Evolutionary conservation across 2,797 vertebrate species (phyloP).

Genomic region (Novumbra hubbsi): DNA sequence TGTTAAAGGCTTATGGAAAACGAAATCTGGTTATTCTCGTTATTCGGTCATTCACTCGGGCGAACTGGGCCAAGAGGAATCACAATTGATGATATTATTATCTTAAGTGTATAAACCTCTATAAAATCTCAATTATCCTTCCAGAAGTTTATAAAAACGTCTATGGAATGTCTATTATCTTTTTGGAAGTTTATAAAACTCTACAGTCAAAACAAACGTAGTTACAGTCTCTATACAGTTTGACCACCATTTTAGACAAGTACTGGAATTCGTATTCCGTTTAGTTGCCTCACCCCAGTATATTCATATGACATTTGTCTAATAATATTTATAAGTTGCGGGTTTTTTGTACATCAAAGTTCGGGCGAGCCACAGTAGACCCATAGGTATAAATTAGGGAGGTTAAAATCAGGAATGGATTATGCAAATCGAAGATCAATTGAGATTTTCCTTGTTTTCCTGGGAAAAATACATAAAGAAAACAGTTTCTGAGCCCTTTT

Average conservation of each 20-base stretch:
- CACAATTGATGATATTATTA: neutral
- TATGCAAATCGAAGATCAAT: constrained; percentile 74
- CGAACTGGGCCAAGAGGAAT: neutral
- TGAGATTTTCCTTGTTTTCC: constrained; percentile 54
- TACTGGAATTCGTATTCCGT: neutral
- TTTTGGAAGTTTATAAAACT: too few species aligned
- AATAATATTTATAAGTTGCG: constrained; percentile 45
- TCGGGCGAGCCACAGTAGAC: constrained; percentile 54
- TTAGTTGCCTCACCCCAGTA: neutral
- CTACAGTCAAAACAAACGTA: too few species aligned
- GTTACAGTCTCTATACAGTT: too few species aligned
- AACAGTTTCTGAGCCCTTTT: constrained; percentile 56
- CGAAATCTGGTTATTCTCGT: neutral
- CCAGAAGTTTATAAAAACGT: too few species aligned
- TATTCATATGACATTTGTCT: constrained; percentile 9
- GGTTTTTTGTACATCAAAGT: constrained; percentile 59
- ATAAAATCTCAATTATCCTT: too few species aligned
- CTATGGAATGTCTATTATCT: too few species aligned
- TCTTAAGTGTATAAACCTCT: too few species aligned
- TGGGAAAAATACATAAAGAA: constrained; percentile 47
- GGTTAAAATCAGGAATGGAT: constrained; percentile 66
- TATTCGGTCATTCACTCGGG: neutral
- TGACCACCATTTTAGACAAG: neutral
- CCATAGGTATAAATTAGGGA: constrained; percentile 54
- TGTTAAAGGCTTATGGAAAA: neutral